phyloP scores from a whole-genome alignment of 2,888 invertebrate genomes.

The Alloscopus bannaensis region DNA sequence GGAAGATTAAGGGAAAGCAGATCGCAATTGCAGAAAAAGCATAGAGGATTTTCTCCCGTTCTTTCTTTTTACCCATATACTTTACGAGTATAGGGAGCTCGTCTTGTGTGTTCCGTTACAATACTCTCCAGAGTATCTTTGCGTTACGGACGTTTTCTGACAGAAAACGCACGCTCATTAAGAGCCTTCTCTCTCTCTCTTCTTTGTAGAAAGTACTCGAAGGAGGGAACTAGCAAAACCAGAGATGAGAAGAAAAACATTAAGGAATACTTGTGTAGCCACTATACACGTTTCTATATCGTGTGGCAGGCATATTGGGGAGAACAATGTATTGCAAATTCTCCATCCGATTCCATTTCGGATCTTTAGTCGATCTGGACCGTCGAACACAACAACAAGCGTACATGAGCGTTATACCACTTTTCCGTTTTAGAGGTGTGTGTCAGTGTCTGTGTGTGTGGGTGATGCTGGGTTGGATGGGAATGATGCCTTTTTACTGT shows the following conservation, averaged over 20 bases:
- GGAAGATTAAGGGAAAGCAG: slow-evolving; percentile 55
- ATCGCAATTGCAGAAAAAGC: slow-evolving; percentile 60
- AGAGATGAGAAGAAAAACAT: slow-evolving; percentile 11
- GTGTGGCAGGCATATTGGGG: too few species aligned
- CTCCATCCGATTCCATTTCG: slow-evolving; percentile 61
- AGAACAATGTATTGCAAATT: slow-evolving; percentile 53
- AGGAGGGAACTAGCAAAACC: slow-evolving; percentile 3
- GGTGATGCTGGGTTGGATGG: slow-evolving; percentile 16
- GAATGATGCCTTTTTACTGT: slow-evolving; percentile 46
- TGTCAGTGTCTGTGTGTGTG: too few species aligned
- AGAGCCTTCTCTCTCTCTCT: slow-evolving; percentile 36
- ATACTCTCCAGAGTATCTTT: slow-evolving; percentile 59
- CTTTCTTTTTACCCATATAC: slow-evolving; percentile 10
- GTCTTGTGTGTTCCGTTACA: neutral
- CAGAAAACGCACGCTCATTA: slow-evolving; percentile 65
- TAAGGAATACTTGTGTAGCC: slow-evolving; percentile 10
- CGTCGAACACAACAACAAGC: slow-evolving; percentile 42
- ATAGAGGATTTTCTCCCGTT: slow-evolving; percentile 40
- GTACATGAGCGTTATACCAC: slow-evolving; percentile 1
- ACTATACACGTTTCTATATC: too few species aligned
- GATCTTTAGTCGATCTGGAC: slow-evolving; percentile 62
- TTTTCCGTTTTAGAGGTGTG: neutral
- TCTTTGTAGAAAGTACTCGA: too few species aligned
- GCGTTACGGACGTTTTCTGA: slow-evolving; percentile 41
- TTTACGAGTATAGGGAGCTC: neutral